phyloP scores from a whole-genome alignment of 2,113 vertebrate genomes.

The Hypomesus transpacificus region DNA sequence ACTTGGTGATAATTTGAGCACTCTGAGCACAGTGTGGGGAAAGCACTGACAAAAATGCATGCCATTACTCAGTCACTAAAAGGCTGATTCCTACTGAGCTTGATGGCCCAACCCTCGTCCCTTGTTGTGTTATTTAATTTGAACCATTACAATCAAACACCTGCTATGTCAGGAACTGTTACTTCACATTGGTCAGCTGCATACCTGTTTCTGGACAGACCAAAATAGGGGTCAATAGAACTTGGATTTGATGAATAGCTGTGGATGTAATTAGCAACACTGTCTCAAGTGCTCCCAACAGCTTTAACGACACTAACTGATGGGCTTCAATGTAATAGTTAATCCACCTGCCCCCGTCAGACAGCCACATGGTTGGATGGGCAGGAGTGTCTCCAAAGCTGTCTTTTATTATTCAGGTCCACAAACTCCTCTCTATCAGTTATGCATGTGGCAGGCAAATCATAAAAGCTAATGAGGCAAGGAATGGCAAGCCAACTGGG shows the following conservation, averaged over 20 bases:
- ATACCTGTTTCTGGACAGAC: conserved; percentile 22
- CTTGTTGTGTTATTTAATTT: conserved; percentile 23
- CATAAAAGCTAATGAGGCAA: conserved; percentile 56
- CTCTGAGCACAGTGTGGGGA: conserved; percentile 36
- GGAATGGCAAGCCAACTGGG: conserved; percentile 49
- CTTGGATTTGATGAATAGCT: no score
- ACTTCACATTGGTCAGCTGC: conserved; percentile 18
- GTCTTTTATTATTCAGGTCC: conserved; percentile 46
- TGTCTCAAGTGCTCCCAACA: conserved; percentile 38
- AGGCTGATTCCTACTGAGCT: conserved; percentile 38
- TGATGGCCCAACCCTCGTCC: conserved; percentile 16
- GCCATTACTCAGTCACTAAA: conserved; percentile 48
- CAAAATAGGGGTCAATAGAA: background rate
- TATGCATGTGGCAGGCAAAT: conserved; percentile 53
- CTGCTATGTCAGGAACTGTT: conserved; percentile 34
- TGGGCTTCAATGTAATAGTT: conserved; percentile 11
- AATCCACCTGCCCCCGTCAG: background rate
- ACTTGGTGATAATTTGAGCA: conserved; percentile 48
- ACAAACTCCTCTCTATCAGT: conserved; percentile 37
- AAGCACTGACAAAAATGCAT: conserved; percentile 46
- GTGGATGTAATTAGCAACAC: conserved; percentile 2
- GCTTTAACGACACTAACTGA: conserved; percentile 22
- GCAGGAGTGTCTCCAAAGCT: conserved; percentile 27
- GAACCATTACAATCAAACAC: conserved; percentile 49
- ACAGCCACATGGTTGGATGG: conserved; percentile 31